Percentiles rank a stretch among this genome's conserved stretches.
Evolutionary conservation across 2,113 vertebrate genomes (phyloP).

Genomic region (Oryctolagus cuniculus): mOryCun1.1 NC_091441.1:96797001-96797500

Average conservation of each 20-base stretch:
- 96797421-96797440: neutral
- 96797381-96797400: neutral
- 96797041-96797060: neutral
- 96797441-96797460: neutral
- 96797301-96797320: neutral
- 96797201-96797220: neutral
- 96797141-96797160: neutral
- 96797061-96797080: neutral
- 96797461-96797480: neutral
- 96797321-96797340: neutral
- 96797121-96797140: neutral
- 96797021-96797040: neutral
- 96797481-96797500: neutral
- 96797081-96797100: neutral
- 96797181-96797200: rapidly evolving
- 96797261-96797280: neutral
- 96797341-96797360: neutral
- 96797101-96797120: neutral
- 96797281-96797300: neutral
- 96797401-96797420: neutral
- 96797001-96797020: too few relatives aligned
- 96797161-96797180: neutral
- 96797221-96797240: neutral
- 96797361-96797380: constrained; percentile 1
- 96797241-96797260: neutral